Percentiles rank a stretch among this genome's conserved stretches.
Conservation (phyloP, 1,140 invertebrate species). For the Drosophila micromelanica region DNA sequence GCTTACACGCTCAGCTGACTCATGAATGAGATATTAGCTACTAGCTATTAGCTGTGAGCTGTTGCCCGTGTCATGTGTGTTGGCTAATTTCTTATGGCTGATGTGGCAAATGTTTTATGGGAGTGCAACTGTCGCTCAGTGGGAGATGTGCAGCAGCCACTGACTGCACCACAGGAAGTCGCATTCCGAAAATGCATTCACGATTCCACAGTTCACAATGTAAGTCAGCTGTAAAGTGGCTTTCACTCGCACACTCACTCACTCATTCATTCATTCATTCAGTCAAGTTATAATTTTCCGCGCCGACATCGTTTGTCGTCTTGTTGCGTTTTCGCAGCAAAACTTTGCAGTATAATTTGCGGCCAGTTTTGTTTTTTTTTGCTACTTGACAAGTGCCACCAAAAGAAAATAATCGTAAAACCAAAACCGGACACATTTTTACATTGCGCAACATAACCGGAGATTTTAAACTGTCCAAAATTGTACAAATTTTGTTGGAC, state of each 20-base stretch:
- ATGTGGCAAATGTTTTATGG: background rate
- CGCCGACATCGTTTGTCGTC: conserved; percentile 77
- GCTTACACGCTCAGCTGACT: conserved; percentile 60
- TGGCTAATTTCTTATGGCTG: background rate
- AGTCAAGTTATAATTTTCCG: conserved; percentile 62
- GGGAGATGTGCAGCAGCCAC: conserved; percentile 57
- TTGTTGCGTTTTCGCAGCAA: conserved; percentile 48
- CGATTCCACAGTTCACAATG: conserved; percentile 61
- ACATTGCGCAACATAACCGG: conserved; percentile 39
- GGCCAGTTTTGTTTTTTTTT: conserved; percentile 38
- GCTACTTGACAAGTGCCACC: conserved; percentile 43
- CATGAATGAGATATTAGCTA: conserved; percentile 60
- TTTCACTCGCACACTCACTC: conserved; percentile 57
- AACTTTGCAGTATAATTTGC: conserved; percentile 70
- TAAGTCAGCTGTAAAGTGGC: conserved; percentile 70
- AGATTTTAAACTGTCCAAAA: conserved; percentile 6
- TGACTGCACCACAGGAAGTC: conserved; percentile 62
- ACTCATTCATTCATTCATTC: conserved; percentile 54
- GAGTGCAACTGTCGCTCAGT: conserved; percentile 45
- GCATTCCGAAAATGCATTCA: conserved; percentile 40
- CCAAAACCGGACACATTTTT: conserved; percentile 37
- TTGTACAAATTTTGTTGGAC: background rate
- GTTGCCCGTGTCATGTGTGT: background rate
- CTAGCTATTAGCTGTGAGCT: conserved; percentile 10
- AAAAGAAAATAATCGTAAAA: conserved; percentile 19